Evolutionary conservation across 2,113 vertebrate species (phyloP).

Genomic region (Pampusana beccarii): DNA sequence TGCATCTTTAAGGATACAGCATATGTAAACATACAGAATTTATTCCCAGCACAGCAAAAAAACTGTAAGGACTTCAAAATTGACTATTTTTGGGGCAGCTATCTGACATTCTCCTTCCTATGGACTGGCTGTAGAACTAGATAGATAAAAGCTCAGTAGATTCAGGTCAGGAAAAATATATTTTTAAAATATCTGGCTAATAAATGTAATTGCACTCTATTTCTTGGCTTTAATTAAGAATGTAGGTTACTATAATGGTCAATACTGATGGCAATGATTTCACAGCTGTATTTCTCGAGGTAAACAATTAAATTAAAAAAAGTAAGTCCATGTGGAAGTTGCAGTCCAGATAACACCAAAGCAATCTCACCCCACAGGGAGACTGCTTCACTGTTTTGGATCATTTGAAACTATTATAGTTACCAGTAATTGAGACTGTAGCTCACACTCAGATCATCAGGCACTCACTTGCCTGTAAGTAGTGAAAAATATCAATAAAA

Average conservation of each 20-base stretch:
- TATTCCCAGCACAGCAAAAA: background rate
- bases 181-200: background rate
- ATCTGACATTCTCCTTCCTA: background rate
- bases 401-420: background rate
- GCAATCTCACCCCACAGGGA: background rate
- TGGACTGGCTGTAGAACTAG: background rate
- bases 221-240: slow-evolving; percentile 29
- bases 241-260: background rate
- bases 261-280: background rate
- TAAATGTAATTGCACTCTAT: background rate
- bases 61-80: background rate
- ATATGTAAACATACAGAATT: background rate
- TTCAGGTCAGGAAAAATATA: background rate
- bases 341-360: background rate
- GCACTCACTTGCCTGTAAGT: background rate
- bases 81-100: background rate
- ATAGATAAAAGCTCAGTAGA: background rate
- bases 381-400: background rate
- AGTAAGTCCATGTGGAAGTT: background rate
- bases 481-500: slow-evolving; percentile 23
- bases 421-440: background rate
- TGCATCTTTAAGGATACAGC: background rate
- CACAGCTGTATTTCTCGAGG: background rate
- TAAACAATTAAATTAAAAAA: background rate
- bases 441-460: background rate